These are phyloP conservation scores for Chromobotia macracanthus DNA, from an alignment of 2,797 vertebrate genomes.

Conservation along the genomic window DNA sequence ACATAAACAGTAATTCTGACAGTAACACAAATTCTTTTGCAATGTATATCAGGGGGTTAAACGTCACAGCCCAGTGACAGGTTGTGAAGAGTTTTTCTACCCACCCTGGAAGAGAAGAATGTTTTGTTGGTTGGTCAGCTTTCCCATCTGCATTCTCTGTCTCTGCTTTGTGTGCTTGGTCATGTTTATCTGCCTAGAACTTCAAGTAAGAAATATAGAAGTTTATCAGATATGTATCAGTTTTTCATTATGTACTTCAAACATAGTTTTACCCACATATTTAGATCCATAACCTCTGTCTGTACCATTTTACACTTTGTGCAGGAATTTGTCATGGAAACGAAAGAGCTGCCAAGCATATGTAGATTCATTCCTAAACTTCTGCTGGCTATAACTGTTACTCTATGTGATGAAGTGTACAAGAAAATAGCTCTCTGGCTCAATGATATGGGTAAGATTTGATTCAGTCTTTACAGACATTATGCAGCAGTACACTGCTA, in stretches of 20 bases:
- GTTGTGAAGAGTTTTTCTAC: constrained; percentile 92
- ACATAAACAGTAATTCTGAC: neutral
- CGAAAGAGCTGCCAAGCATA: constrained; percentile 90
- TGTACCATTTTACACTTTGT: constrained; percentile 48
- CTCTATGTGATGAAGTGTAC: constrained; percentile 92
- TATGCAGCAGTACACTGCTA: neutral
- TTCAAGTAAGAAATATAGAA: constrained; percentile 82
- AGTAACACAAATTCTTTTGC: neutral
- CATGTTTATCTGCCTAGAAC: constrained; percentile 96
- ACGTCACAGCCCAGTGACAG: constrained; percentile 91
- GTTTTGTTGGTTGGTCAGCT: constrained; percentile 92
- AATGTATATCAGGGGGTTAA: constrained; percentile 81
- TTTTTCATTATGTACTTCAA: neutral
- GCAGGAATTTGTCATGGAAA: constrained; percentile 92
- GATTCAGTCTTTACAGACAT: neutral
- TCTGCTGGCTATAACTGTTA: constrained; percentile 91
- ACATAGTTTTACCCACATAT: neutral
- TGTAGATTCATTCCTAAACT: constrained; percentile 93
- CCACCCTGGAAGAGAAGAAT: constrained; percentile 92
- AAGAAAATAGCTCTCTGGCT: constrained; percentile 96
- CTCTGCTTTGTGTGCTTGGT: constrained; percentile 90
- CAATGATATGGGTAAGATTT: constrained; percentile 91
- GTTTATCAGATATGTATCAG: neutral
- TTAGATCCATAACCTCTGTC: neutral
- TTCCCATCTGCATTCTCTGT: constrained; percentile 90